Evolutionary conservation across 2,888 invertebrate genomes (phyloP).

Genomic region (Opisthograptis luteolata): DNA sequence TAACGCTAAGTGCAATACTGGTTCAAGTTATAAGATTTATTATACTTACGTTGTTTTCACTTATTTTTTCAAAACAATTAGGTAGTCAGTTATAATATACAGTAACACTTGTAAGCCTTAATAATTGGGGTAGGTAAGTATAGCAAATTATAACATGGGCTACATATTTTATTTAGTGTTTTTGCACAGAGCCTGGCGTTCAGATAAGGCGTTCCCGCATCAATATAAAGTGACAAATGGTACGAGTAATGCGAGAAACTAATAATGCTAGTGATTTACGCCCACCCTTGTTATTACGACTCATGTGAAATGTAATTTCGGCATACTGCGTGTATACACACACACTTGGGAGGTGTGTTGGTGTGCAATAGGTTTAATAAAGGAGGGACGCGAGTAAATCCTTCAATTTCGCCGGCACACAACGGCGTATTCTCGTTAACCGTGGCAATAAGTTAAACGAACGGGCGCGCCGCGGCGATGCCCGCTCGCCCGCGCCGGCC

Average conservation of each 20-base stretch:
- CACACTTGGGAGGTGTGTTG: conserved; percentile 48
- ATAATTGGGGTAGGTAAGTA: too few relatives aligned
- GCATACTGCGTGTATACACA: conserved; percentile 75
- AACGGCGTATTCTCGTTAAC: conserved; percentile 84
- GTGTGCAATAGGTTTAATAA: conserved; percentile 84
- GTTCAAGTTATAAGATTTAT: conserved; percentile 8
- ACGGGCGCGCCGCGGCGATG: conserved; percentile 52
- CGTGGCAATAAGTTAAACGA: conserved; percentile 84
- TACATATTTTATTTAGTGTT: conserved; percentile 23
- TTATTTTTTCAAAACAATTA: too few relatives aligned
- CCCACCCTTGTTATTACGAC: conserved; percentile 83
- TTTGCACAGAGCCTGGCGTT: conserved; percentile 24
- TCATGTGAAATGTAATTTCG: conserved; percentile 84
- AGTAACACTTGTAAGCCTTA: too few relatives aligned
- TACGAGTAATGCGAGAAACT: conserved; percentile 78
- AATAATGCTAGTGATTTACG: conserved; percentile 83
- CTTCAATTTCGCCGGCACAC: conserved; percentile 84
- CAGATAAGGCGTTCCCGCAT: conserved; percentile 55
- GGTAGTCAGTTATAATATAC: background rate
- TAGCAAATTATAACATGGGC: background rate
- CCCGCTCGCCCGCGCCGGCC: conserved; percentile 40
- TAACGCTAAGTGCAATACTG: background rate
- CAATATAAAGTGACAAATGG: conserved; percentile 78
- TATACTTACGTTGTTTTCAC: background rate
- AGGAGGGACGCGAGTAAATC: conserved; percentile 84